These are phyloP conservation scores for Stegophylla sp. DNA, from an alignment of 2,888 invertebrate genomes.

Conservation along the genomic window DNA sequence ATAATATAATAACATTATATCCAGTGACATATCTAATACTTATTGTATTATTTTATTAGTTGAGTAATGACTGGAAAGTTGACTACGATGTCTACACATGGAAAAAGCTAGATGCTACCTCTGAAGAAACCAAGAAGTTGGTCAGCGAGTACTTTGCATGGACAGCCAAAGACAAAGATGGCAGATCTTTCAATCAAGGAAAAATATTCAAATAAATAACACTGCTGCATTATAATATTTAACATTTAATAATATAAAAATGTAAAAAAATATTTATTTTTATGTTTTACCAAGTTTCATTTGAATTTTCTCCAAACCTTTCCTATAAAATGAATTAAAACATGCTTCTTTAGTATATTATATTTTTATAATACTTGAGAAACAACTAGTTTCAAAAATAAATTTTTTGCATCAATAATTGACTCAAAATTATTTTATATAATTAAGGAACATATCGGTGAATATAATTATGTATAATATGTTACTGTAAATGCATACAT, in stretches of 20 bases:
- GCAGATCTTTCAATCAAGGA: conserved; percentile 96
- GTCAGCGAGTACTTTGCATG: conserved; percentile 90
- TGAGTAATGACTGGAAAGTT: conserved; percentile 91
- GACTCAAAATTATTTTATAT: no score
- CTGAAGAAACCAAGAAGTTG: conserved; percentile 81
- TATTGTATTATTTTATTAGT: conserved; percentile 66
- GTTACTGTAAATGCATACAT: no score
- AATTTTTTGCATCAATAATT: no score
- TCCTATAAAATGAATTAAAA: conserved; percentile 42
- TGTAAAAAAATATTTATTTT: background rate
- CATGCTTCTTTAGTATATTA: no score
- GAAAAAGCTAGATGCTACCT: conserved; percentile 87
- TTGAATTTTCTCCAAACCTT: conserved; percentile 58
- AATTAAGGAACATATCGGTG: no score
- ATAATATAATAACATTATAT: background rate
- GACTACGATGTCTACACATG: conserved; percentile 97
- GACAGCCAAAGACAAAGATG: conserved; percentile 84
- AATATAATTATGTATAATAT: background rate
- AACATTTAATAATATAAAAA: conserved; percentile 49
- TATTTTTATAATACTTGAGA: no score
- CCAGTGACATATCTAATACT: background rate
- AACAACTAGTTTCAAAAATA: no score
- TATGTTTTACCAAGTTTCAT: conserved; percentile 31
- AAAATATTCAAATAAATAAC: conserved; percentile 95
- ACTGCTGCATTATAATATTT: background rate